These are phyloP conservation scores for Noctua janthina DNA, from an alignment of 2,888 invertebrate species.

Conservation along the genomic window DNA sequence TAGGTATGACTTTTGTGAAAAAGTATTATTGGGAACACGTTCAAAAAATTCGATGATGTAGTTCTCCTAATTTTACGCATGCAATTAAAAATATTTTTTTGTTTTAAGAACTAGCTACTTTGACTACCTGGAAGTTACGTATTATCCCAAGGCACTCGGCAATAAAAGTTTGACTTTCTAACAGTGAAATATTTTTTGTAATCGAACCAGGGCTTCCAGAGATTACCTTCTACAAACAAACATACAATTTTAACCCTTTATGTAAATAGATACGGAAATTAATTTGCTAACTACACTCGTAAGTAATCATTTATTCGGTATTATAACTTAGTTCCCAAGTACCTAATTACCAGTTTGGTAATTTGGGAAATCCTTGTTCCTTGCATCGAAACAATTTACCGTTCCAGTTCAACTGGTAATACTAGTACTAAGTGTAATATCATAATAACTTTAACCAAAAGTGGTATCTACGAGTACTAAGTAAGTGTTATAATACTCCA, in stretches of 20 bases:
- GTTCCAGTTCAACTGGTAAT: neutral
- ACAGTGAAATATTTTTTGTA: neutral
- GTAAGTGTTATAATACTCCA: constrained; percentile 18
- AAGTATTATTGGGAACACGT: neutral
- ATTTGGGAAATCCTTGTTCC: neutral
- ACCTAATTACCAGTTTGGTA: neutral
- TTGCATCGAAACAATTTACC: constrained; percentile 5
- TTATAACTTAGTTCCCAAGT: neutral
- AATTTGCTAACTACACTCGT: neutral
- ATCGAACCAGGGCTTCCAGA: neutral
- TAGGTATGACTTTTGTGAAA: neutral
- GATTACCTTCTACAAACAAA: neutral
- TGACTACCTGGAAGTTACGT: neutral
- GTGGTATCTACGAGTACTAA: constrained; percentile 10
- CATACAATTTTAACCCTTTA: neutral
- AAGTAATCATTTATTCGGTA: neutral
- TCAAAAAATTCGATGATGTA: neutral
- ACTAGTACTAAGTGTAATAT: constrained; percentile 14
- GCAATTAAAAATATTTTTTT: too few relatives aligned
- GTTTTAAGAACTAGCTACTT: too few relatives aligned
- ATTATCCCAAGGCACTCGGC: neutral
- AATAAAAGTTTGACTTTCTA: neutral
- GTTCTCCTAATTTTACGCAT: too few relatives aligned
- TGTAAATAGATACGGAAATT: neutral
- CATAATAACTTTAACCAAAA: constrained; percentile 12